Evolutionary conservation across 2,113 vertebrate genomes (phyloP).

Genomic region (Periophthalmodon schlosseri): DNA sequence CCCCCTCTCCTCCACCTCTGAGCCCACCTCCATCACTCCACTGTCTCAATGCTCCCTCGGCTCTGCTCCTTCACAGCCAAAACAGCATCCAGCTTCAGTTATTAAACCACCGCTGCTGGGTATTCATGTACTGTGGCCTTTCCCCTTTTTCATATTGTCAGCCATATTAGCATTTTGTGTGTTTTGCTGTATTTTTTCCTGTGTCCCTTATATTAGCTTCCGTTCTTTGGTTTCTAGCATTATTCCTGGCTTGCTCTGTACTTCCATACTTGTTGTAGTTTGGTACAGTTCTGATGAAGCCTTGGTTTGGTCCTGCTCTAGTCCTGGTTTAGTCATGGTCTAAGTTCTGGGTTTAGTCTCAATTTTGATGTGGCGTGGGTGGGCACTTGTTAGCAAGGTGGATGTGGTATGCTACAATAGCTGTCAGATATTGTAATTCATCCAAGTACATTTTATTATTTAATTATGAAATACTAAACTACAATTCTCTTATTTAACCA

Average conservation of each 20-base stretch:
- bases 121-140: constrained; percentile 16
- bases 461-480: no score
- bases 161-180: constrained; percentile 12
- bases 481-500: no score
- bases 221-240: neutral
- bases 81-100: constrained; percentile 5
- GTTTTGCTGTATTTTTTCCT: neutral
- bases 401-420: no score
- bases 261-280: neutral
- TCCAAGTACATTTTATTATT: no score
- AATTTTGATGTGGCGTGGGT: no score
- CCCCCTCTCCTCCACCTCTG: constrained; percentile 36
- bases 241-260: constrained; percentile 13
- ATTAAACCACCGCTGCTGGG: neutral
- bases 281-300: neutral
- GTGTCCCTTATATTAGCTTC: neutral
- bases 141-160: constrained; percentile 22
- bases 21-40: constrained; percentile 49
- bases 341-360: no score
- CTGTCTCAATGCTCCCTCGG: constrained; percentile 27
- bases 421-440: no score
- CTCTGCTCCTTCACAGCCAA: constrained; percentile 23
- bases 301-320: neutral
- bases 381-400: no score
- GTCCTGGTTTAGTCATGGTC: no score